These are phyloP conservation scores for Rousettus madagascariensis DNA, from an alignment of 2,797 vertebrate genomes.

Conservation along the genomic window DNA sequence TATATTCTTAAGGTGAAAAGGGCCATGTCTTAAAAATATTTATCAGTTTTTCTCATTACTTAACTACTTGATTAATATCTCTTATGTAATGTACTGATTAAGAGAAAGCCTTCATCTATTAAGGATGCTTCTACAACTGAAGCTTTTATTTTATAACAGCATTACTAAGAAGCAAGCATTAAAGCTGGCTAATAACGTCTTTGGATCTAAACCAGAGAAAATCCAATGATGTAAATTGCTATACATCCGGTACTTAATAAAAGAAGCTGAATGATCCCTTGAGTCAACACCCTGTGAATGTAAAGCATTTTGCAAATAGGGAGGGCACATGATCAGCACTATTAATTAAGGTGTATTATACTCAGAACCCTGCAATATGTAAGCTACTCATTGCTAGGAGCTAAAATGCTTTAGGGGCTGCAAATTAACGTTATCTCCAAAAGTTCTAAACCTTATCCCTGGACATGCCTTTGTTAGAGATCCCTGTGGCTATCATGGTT, in stretches of 20 bases:
- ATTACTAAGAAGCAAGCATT: conserved; percentile 54
- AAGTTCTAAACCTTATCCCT: neutral
- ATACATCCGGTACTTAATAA: conserved; percentile 52
- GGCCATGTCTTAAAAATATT: conserved; percentile 6
- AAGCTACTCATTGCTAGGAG: neutral
- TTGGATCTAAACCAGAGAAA: conserved; percentile 64
- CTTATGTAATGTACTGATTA: conserved; percentile 20
- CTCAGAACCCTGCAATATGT: neutral
- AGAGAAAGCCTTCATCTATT: conserved; percentile 28
- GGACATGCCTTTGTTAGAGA: neutral
- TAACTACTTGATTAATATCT: conserved; percentile 29
- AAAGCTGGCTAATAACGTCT: conserved; percentile 38
- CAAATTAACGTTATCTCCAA: neutral
- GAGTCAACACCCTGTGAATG: conserved; percentile 36
- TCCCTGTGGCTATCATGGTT: neutral
- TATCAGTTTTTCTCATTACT: neutral
- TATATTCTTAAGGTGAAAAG: neutral
- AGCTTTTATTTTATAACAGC: conserved; percentile 55
- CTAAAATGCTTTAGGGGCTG: neutral
- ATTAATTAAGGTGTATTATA: conserved; percentile 45
- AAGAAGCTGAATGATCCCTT: conserved; percentile 38
- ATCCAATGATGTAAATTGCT: conserved; percentile 54
- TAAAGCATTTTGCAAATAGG: conserved; percentile 61
- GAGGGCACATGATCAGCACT: neutral
- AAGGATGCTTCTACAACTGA: conserved; percentile 3